A percentile compares a stretch with the other conserved stretches of the same genome.
Evolutionary conservation across 2,888 invertebrate genomes (phyloP).

Genomic region (Trachelus troglodyta): DNA sequence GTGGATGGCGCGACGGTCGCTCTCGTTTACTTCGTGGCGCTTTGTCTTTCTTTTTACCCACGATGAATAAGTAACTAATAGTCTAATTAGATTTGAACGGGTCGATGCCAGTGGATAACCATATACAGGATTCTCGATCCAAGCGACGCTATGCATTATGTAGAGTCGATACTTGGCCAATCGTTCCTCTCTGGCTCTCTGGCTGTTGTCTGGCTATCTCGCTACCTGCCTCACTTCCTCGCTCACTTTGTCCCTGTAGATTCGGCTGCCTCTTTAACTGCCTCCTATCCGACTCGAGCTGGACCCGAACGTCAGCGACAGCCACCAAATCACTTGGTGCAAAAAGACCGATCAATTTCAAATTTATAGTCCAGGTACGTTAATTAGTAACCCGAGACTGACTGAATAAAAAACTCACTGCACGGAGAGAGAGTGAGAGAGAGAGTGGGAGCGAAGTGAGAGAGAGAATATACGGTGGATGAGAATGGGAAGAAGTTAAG

Average conservation of each 20-base stretch:
- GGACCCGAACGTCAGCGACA: conserved; percentile 22
- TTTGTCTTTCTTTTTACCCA: conserved; percentile 31
- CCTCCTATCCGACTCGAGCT: background rate
- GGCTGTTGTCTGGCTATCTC: background rate
- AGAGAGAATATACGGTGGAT: no score
- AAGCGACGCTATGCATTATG: conserved; percentile 20
- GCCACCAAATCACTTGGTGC: conserved; percentile 32
- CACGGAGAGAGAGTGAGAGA: background rate
- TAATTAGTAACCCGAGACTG: conserved; percentile 24
- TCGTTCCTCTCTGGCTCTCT: background rate
- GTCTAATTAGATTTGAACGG: conserved; percentile 38
- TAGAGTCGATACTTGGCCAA: conserved; percentile 17
- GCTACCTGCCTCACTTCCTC: no score
- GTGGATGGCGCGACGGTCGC: conserved; percentile 20
- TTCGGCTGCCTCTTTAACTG: no score
- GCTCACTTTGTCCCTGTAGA: no score
- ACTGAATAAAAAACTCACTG: background rate
- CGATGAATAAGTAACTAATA: conserved; percentile 34
- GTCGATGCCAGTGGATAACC: conserved; percentile 19
- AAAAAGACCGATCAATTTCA: conserved; percentile 53
- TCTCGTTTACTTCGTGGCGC: conserved; percentile 16
- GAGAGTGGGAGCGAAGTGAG: no score
- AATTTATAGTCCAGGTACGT: conserved; percentile 52
- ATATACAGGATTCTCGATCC: conserved; percentile 17
- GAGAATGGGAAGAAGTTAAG: no score